A percentile compares a stretch with the other conserved stretches of the same genome.
Evolutionary conservation across 2,113 vertebrate genomes (phyloP).

Genomic region (Zapornia atra): DNA sequence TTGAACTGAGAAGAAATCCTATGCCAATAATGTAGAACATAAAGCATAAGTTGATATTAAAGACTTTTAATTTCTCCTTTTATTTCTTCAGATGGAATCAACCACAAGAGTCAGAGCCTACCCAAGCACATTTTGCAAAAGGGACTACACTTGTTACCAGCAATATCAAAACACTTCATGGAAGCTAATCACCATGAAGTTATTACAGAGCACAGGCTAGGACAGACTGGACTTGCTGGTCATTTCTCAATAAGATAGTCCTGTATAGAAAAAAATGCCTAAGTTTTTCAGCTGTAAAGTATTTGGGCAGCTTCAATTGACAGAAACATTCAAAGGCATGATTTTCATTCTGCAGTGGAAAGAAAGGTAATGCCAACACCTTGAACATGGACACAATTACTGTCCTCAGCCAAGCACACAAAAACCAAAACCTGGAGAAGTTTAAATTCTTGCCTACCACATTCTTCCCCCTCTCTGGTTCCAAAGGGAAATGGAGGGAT

Average conservation of each 20-base stretch:
- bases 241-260: neutral
- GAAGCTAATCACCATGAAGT: neutral
- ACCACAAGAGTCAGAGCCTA: neutral
- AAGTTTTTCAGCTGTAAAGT: neutral
- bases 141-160: neutral
- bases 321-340: neutral
- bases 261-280: no score
- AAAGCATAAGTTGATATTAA: neutral
- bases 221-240: neutral
- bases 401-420: neutral
- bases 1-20: neutral
- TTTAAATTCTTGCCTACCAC: neutral
- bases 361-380: neutral
- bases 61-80: neutral
- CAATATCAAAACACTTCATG: neutral
- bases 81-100: neutral
- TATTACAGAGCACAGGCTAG: neutral
- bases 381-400: neutral
- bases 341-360: neutral
- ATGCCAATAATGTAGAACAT: neutral
- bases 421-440: neutral
- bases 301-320: neutral
- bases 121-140: neutral
- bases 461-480: neutral
- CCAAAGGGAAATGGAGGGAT: fast-evolving